These are phyloP conservation scores for Ophion ellenae DNA, from an alignment of 2,888 invertebrate species.

Conservation along the genomic window DNA sequence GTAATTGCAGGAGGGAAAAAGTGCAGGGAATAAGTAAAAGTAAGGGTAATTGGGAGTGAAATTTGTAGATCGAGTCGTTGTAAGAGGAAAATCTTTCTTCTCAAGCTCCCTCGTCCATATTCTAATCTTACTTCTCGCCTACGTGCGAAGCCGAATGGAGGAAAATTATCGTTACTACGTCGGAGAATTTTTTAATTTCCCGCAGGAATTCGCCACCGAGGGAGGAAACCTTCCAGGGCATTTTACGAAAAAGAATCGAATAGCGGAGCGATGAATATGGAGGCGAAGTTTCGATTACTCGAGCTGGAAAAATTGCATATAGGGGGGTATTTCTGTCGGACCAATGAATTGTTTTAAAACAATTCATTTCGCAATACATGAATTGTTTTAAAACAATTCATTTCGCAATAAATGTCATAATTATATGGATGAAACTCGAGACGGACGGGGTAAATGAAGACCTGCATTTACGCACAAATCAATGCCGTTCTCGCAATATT, in stretches of 20 bases:
- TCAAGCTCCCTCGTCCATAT: neutral
- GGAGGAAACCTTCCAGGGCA: neutral
- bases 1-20: too few relatives aligned
- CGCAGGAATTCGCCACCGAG: conserved; percentile 11
- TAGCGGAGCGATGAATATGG: neutral
- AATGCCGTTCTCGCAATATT: too few relatives aligned
- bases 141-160: neutral
- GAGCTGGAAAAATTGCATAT: neutral
- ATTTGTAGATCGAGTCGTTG: too few relatives aligned
- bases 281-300: conserved; percentile 3
- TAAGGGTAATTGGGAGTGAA: too few relatives aligned
- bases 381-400: neutral
- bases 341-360: neutral
- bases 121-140: neutral
- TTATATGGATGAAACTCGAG: too few relatives aligned
- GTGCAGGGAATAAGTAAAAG: too few relatives aligned
- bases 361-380: neutral
- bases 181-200: conserved; percentile 29
- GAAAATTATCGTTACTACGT: conserved; percentile 1
- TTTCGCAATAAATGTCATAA: too few relatives aligned
- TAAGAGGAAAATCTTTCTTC: neutral
- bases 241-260: neutral
- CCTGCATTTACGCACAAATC: too few relatives aligned
- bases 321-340: neutral
- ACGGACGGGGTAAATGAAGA: too few relatives aligned